Base-by-base conservation (phyloP, 37 sponge, comb jelly and placozoan species). In the Crambe crambe region DNA sequence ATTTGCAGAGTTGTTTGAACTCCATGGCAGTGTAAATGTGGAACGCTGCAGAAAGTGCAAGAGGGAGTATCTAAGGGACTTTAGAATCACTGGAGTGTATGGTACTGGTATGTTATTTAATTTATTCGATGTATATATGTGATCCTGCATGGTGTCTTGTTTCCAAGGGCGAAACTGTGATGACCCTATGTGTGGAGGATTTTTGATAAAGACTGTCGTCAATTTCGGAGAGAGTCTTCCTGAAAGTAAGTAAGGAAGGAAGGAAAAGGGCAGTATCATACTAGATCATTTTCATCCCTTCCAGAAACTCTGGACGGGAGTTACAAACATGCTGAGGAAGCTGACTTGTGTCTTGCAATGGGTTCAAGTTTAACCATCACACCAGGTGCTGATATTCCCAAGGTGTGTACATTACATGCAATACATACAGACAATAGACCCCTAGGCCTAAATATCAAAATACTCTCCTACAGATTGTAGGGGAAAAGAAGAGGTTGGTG, bases 141-240 rank as follows among this genome's bases (percentile, higher is more conserved):
- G n/a, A n/a, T n/a, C n/a, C n/a, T n/a, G n/a, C n/a, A n/a, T n/a
- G n/a, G n/a, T n/a, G n/a, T n/a, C n/a, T n/a, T n/a, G n/a, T n/a
- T n/a, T n/a, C n/a, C n/a, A 90, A 65, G 91, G 86, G 2, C 62
- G 78, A 0, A 61, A 73, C 18, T 90, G 91, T 67, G 91, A 90
- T 75, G 77, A 90, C 43, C 82, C 77, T 0, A 36, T 35, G 3
- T 92, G 93, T 54, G 64, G 85, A 37, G 88, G 85, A 0, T 30
- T 42, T 20, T 69, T 92, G 37, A 61, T 34, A 35, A 89, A 92
- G 22, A 84, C 89, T 15, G 88, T 92, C 23, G 81, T 92, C 42
- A 84, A 92, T 51, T 92, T 92, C 85, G 93, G 93, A 26, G 93
- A 92, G 70, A 85, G 74, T 62, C 82, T 92, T 3, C 93, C 93